Conservation (phyloP, 1,140 invertebrate genomes). For the Harlomillsia oculata region DNA sequence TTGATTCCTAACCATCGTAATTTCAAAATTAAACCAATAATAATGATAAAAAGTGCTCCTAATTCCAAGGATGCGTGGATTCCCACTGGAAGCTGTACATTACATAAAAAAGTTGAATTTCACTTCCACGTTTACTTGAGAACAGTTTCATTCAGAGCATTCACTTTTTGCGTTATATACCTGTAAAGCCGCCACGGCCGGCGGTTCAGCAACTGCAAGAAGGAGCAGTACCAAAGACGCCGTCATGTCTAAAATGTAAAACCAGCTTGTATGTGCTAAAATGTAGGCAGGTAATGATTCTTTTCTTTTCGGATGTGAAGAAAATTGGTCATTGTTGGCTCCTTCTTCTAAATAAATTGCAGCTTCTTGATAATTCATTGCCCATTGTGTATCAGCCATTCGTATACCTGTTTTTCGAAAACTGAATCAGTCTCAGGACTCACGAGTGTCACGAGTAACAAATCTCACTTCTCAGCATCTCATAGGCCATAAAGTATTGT, state of each 20-base stretch:
- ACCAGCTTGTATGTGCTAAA: slow-evolving; percentile 77
- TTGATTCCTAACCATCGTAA: slow-evolving; percentile 74
- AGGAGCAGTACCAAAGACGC: slow-evolving; percentile 66
- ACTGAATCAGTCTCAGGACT: too few species aligned
- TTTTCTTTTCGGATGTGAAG: slow-evolving; percentile 71
- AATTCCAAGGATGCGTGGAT: slow-evolving; percentile 77
- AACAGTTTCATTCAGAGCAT: slow-evolving; percentile 23
- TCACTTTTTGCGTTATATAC: slow-evolving; percentile 40
- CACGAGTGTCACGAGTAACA: too few species aligned
- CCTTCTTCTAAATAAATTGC: slow-evolving; percentile 52
- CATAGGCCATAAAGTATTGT: too few species aligned
- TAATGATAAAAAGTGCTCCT: slow-evolving; percentile 62
- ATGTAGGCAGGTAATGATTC: slow-evolving; percentile 77
- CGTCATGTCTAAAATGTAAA: slow-evolving; percentile 69
- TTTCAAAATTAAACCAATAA: slow-evolving; percentile 67
- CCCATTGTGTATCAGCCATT: slow-evolving; percentile 47
- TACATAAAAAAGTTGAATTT: too few species aligned
- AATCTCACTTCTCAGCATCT: too few species aligned
- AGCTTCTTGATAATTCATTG: slow-evolving; percentile 77
- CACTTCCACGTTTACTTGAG: not conserved
- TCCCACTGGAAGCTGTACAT: slow-evolving; percentile 59
- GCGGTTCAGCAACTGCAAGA: slow-evolving; percentile 72
- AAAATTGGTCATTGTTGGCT: slow-evolving; percentile 85
- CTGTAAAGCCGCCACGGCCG: slow-evolving; percentile 60
- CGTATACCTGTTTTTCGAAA: too few species aligned